Conservation (phyloP, 2,888 invertebrate species). For the Nebria brevicollis region DNA sequence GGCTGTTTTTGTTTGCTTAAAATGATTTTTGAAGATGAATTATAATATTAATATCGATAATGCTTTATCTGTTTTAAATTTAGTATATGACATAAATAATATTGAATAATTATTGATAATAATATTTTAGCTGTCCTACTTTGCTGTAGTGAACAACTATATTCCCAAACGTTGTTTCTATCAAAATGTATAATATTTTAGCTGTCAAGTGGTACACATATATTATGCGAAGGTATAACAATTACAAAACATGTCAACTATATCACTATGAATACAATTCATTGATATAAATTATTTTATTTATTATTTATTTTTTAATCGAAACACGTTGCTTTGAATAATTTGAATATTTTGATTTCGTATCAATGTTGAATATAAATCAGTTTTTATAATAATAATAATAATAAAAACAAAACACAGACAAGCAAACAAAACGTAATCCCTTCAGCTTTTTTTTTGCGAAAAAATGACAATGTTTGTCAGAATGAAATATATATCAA, state of each 20-base stretch:
- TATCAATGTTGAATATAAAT: slow-evolving; percentile 43
- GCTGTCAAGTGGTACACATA: too few species aligned
- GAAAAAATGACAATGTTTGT: neutral
- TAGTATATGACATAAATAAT: too few species aligned
- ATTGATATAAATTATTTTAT: neutral
- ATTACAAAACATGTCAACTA: neutral
- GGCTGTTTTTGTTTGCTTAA: too few species aligned
- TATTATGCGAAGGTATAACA: neutral
- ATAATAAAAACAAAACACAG: neutral
- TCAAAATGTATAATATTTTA: too few species aligned
- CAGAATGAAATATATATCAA: neutral
- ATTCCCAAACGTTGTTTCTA: too few species aligned
- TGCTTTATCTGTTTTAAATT: too few species aligned
- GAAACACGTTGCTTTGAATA: slow-evolving; percentile 29
- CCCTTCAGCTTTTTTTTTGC: neutral
- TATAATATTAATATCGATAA: too few species aligned
- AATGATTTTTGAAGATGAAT: too few species aligned
- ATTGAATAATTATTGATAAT: too few species aligned
- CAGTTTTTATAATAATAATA: slow-evolving; percentile 28
- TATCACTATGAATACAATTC: neutral
- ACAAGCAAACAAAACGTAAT: neutral
- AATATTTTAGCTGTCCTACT: too few species aligned
- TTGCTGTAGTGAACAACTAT: too few species aligned
- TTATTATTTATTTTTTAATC: neutral
- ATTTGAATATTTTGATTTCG: slow-evolving; percentile 39